phyloP scores from a whole-genome alignment of 2,797 vertebrate species.

The Xenops minutus region DNA sequence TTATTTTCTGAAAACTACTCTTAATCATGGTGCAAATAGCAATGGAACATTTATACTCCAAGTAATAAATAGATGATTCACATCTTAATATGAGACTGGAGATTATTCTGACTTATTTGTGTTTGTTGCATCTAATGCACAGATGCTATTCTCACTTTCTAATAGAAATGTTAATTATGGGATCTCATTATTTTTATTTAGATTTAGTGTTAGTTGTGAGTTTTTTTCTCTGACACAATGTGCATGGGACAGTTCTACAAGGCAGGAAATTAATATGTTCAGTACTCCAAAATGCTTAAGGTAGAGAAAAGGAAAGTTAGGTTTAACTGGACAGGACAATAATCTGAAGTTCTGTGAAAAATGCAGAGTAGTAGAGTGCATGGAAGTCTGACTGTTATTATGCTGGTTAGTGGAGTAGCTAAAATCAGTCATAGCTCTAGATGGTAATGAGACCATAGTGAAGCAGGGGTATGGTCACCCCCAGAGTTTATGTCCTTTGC shows the following conservation, averaged over 20 bases:
- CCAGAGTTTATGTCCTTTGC: not conserved
- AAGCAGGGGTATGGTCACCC: not conserved
- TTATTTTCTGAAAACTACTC: constrained; percentile 44
- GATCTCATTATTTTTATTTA: constrained; percentile 7
- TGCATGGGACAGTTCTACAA: not conserved
- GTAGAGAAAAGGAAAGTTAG: not conserved
- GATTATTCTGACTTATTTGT: constrained; percentile 25
- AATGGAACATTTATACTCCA: constrained; percentile 40
- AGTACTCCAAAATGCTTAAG: not conserved
- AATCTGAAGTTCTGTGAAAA: not conserved
- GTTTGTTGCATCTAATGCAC: not conserved
- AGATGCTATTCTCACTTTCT: not conserved
- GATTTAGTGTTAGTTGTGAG: not conserved
- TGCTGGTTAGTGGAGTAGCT: not conserved
- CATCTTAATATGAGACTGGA: not conserved
- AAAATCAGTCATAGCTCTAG: not conserved
- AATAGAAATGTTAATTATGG: constrained; percentile 28
- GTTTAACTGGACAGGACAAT: not conserved
- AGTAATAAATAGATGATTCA: constrained; percentile 36
- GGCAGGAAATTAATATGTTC: not conserved
- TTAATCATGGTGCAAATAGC: constrained; percentile 59
- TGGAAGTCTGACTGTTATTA: not conserved
- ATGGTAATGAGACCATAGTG: not conserved
- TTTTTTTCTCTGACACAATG: not conserved
- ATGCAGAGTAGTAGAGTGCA: not conserved